Base-by-base conservation (phyloP, 1,140 invertebrate genomes). In the Macrobrachium rosenbergii region DNA sequence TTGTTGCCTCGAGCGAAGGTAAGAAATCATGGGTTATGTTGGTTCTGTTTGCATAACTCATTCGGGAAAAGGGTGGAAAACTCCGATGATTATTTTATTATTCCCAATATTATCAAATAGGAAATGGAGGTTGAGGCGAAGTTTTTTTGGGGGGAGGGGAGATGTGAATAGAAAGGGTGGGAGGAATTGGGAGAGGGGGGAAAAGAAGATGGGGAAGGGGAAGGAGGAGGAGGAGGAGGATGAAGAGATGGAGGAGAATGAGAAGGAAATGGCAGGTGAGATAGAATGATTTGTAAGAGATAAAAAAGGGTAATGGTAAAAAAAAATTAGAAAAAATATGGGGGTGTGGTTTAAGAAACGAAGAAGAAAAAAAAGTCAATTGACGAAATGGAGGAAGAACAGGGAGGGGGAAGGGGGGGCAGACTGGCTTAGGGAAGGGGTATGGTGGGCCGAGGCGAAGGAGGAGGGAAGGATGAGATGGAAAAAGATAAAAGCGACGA, bases 1-100 rank as follows among this genome's bases (percentile, higher is more conserved):
- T 72, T 72, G 23, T 72, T 72, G 69, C 69, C 69, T 72, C 69
- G 21, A 12, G 69, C 69, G 37, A 43, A 28, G 23, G n/a, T 23
- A 23, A 72, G 69, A 72, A 28, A 52, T 72, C 69, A 72, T 72
- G 23, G 69, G 21, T 72, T 72, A 72, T 72, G 69, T 23, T 43
- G 69, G 16, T 43, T 43, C 69, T 72, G 69, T 72, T 72, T 72
- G 69, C 69, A 23, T 72, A 28, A 28, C 69, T 72, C 23, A 72
- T 72, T 72, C 69, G 69, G n/a, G 37, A 1, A 23, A 43, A n/a
- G 69, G n/a, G 69, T 5, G n/a, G 67, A 43, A 43, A 28, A 17
- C 12, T 52, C 52, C 52, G 6, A 52, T 52, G 52, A 52, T 52
- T 52, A 52, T 52, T 52, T 52, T 52, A 52, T 52, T 52, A 52